Evolutionary conservation across 2,888 invertebrate species (phyloP).

Genomic region (Cosmorhoe ocellata): DNA sequence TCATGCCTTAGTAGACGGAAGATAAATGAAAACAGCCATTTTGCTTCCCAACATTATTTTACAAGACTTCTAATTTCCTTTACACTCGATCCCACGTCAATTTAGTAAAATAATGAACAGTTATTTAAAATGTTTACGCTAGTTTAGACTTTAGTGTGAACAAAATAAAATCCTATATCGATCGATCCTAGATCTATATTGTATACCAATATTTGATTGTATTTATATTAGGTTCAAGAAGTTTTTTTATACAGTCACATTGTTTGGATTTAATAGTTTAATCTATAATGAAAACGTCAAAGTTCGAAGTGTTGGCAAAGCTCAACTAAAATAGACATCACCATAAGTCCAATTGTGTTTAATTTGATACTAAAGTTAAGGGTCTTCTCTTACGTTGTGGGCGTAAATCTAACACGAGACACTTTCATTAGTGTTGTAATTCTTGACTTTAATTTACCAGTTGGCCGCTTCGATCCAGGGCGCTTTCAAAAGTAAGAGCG

Average conservation of each 20-base stretch:
- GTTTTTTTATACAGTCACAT: too few relatives aligned
- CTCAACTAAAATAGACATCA: conserved; percentile 11
- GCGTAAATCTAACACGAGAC: conserved; percentile 53
- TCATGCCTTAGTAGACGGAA: not conserved
- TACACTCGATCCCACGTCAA: too few relatives aligned
- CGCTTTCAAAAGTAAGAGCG: conserved; percentile 60
- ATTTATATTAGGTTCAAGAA: too few relatives aligned
- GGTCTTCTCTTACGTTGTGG: conserved; percentile 35
- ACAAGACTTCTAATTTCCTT: not conserved
- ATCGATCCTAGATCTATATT: too few relatives aligned
- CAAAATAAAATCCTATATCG: too few relatives aligned
- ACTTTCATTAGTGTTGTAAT: conserved; percentile 57
- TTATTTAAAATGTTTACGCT: too few relatives aligned
- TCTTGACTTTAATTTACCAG: conserved; percentile 62
- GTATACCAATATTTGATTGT: too few relatives aligned
- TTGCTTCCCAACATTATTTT: not conserved
- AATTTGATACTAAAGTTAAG: conserved; percentile 34
- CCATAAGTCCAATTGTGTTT: conserved; percentile 30
- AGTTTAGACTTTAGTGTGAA: too few relatives aligned
- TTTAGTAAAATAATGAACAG: too few relatives aligned
- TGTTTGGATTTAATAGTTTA: too few relatives aligned
- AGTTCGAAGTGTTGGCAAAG: not conserved
- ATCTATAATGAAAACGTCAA: not conserved
- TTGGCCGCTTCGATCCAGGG: conserved; percentile 57
- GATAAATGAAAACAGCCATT: not conserved